Base-by-base conservation (phyloP, 2,888 invertebrate species). In the Formica aserva region DNA sequence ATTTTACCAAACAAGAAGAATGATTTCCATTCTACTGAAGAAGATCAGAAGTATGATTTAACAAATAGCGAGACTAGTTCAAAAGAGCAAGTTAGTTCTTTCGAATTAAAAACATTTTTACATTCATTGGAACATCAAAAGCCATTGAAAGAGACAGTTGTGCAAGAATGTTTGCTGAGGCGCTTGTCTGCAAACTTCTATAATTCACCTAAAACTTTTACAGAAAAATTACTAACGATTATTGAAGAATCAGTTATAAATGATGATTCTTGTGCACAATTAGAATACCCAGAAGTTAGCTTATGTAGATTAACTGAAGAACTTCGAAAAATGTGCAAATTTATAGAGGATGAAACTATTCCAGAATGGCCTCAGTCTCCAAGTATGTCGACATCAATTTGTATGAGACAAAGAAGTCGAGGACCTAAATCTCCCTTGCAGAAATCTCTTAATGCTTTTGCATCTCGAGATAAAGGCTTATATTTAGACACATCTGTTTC, bases 321-420 rank as follows among this genome's bases (percentile, higher is more conserved):
- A 82, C 93, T 94, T 82, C 82, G 89, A 1, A 93, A 93, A 85
- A 87, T 93, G 48, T 93, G 93, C 67, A 93, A 94, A 83, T 92
- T 89, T 60, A 93, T 94, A 45, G 92, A 92, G 60, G 94, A 94
- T 84, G 94, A 94, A 83, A 92, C 94, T 4, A 89, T 92, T 90
- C 94, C 94, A 5, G 92, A 92, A 35, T 90, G 89, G 88, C 90
- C 90, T 3, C 84, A 89, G 52, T 92, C 93, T 13, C 83, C 91
- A 8, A 63, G 26, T 8, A 8, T 69, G 6, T 69, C 63, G 41
- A 63, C 52, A 18, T 4, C 78, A 45, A 29, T 22, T n/a, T 48
- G 22, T 1, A 1, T 3, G n/a, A 35, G 41, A 41, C 13, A 15
- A 65, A 52, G 38, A 69, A 48, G 52, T 4, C 52, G 11, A n/a